Percentiles rank a stretch among this genome's conserved stretches.
phyloP scores from a whole-genome alignment of 2,797 vertebrate genomes.

The Platyrinchus mystaceus region DNA sequence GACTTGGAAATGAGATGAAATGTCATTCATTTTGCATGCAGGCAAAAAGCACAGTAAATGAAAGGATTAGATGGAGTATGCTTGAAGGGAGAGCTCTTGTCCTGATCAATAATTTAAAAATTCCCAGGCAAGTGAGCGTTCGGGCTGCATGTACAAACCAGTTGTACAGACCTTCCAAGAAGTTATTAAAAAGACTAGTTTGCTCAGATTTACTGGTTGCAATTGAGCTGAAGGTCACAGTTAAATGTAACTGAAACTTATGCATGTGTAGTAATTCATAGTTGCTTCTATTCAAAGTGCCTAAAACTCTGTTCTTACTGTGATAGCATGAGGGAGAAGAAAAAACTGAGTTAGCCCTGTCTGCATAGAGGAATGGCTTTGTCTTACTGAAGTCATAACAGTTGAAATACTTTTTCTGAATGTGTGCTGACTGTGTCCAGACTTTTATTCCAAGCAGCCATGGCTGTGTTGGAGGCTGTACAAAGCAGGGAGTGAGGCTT shows the following conservation, averaged over 20 bases:
- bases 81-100: background rate
- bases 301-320: background rate
- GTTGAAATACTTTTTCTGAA: background rate
- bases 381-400: background rate
- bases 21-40: conserved; percentile 1
- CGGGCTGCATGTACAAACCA: background rate
- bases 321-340: background rate
- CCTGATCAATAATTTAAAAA: conserved; percentile 25
- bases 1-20: background rate
- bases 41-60: conserved; percentile 10
- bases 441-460: background rate
- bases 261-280: background rate
- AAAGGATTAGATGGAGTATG: background rate
- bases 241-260: background rate
- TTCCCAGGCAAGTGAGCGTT: background rate
- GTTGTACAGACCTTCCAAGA: background rate
- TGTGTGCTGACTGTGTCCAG: background rate
- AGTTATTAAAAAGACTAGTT: background rate
- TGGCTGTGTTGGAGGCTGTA: background rate
- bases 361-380: background rate
- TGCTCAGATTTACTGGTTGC: background rate
- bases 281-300: background rate
- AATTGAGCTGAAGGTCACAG: background rate
- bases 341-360: background rate
- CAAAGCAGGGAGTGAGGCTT: background rate